A percentile compares a stretch with the other conserved stretches of the same genome.
Conservation (phyloP, 2,888 invertebrate species). For the Lasioglossum marginatum region DNA sequence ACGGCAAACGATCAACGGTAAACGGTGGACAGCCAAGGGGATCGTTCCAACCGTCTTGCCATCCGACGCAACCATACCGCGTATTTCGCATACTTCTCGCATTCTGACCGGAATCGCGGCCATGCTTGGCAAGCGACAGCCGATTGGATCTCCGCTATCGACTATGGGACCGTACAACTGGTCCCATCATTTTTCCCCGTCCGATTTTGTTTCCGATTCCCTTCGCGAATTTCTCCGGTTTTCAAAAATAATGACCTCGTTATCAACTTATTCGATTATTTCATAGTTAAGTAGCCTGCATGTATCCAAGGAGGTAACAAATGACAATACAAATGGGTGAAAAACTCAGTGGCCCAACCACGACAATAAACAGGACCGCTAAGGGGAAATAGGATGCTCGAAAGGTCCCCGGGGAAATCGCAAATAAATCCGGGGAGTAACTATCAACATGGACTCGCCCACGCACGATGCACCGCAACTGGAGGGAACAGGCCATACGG, state of each 20-base stretch:
- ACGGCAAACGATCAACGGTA: background rate
- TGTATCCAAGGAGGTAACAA: no score
- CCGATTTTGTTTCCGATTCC: no score
- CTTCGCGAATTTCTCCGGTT: no score
- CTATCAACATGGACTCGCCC: background rate
- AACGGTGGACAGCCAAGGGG: constrained; percentile 1
- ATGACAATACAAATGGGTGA: no score
- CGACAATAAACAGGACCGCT: no score
- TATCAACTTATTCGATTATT: no score
- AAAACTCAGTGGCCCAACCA: background rate
- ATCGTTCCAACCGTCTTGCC: constrained; percentile 7
- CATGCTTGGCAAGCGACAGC: background rate
- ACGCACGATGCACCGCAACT: background rate
- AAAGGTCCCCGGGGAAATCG: background rate
- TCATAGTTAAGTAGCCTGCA: no score
- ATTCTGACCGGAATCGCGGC: background rate
- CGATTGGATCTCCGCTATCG: background rate
- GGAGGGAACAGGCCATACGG: constrained; percentile 19
- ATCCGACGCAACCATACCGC: background rate
- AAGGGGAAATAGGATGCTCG: background rate
- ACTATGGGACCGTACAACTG: background rate
- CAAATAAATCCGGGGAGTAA: background rate
- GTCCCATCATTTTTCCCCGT: background rate
- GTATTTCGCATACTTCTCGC: background rate
- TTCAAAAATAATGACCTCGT: no score